A percentile compares a stretch with the other conserved stretches of the same genome.
Conservation (phyloP, 2,888 invertebrate species). For the Uloborus plumipes region DNA sequence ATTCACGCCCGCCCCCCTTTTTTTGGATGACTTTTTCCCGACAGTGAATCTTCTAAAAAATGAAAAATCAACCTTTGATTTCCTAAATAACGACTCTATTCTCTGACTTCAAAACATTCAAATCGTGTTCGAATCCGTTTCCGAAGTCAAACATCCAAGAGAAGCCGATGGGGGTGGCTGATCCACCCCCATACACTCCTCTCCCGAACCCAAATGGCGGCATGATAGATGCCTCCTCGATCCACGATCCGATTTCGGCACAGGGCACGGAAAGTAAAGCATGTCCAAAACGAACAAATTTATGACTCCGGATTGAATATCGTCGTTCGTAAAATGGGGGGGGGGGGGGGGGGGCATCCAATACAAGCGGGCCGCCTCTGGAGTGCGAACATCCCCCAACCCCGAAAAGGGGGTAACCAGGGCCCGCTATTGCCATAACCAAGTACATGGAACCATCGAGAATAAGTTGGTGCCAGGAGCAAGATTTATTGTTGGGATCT, state of each 20-base stretch:
- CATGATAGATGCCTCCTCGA: constrained; percentile 48
- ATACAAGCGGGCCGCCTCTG: constrained; percentile 13
- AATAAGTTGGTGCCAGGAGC: constrained; percentile 58
- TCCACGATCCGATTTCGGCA: constrained; percentile 57
- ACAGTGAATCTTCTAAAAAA: no score
- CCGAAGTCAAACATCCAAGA: no score
- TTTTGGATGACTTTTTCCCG: no score
- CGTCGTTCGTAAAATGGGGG: constrained; percentile 18
- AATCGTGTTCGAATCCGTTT: no score
- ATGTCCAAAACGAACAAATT: constrained; percentile 49
- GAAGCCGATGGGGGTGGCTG: neutral
- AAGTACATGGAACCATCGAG: constrained; percentile 59
- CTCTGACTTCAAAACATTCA: no score
- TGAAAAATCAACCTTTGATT: no score
- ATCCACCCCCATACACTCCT: neutral
- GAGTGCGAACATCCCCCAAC: constrained; percentile 56
- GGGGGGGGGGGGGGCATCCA: constrained; percentile 11
- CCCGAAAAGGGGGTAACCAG: constrained; percentile 13
- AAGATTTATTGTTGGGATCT: constrained; percentile 60
- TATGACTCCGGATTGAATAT: constrained; percentile 62
- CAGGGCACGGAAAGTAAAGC: constrained; percentile 23
- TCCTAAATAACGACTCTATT: no score
- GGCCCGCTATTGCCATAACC: constrained; percentile 41
- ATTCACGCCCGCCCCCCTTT: no score
- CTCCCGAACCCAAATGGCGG: constrained; percentile 36